Percentiles rank a stretch among this genome's conserved stretches.
Evolutionary conservation across 2,113 vertebrate genomes (phyloP).

Genomic region (Channa argus): DNA sequence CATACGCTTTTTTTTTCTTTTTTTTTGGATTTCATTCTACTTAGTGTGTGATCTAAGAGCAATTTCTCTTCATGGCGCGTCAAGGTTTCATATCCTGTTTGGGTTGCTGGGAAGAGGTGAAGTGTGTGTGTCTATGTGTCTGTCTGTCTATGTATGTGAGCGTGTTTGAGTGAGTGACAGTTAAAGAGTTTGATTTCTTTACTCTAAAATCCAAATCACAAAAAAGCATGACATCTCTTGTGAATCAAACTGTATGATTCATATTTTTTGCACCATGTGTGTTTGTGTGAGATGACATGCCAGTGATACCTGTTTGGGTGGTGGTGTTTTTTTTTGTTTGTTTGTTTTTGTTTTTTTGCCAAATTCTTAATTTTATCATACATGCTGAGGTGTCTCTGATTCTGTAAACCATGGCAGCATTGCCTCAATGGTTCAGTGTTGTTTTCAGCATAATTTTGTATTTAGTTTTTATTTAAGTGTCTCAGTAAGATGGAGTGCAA

Average conservation of each 20-base stretch:
- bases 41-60: constrained; percentile 35
- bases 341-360: constrained; percentile 40
- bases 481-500: constrained; percentile 24
- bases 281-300: constrained; percentile 29
- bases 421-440: not conserved
- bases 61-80: constrained; percentile 6
- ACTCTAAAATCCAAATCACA: constrained; percentile 13
- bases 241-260: constrained; percentile 24
- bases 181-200: constrained; percentile 3
- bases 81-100: not conserved
- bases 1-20: constrained; percentile 4
- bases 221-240: constrained; percentile 33
- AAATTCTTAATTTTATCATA: constrained; percentile 49
- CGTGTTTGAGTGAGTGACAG: not conserved
- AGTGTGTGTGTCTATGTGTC: not conserved
- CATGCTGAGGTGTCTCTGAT: constrained; percentile 54
- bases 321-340: not conserved
- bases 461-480: constrained; percentile 60
- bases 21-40: constrained; percentile 17
- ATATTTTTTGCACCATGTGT: constrained; percentile 45
- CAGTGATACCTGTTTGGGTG: constrained; percentile 8
- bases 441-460: constrained; percentile 14
- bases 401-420: constrained; percentile 15
- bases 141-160: constrained; percentile 6
- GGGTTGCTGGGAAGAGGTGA: not conserved